Evolutionary conservation across 2,888 invertebrate genomes (phyloP), one percentile per base, ranked within the genome.

Genomic region (Cacoxenus indagator): DNA sequence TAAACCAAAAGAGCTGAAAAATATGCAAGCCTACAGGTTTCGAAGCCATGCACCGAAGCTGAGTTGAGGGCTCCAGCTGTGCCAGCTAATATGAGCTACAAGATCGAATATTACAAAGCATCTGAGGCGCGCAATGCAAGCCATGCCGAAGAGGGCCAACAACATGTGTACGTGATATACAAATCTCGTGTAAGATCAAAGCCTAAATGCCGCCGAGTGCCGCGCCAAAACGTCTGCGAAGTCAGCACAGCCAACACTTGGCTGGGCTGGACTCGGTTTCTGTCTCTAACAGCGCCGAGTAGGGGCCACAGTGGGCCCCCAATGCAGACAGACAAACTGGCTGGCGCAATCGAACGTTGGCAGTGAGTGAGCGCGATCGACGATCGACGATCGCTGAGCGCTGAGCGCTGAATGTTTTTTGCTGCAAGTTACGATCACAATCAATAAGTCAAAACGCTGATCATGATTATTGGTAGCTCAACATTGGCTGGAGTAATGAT

Each of bases 171-270:
- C 75, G 75, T 75, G 75, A 71, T 75, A 68, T 71, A 70, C 71
- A 73, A 68, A 74, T 64, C 65, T 57, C 67, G 75, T 75, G 73
- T 69, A 77, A 85, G 85, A 85, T 85, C 85, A 85, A 85, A 85
- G 85, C 79, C 69, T 71, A 74, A 70, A 73, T 73, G 82, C 85
- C 85, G 84, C 70, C 76, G 67, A 66, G 57, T 11, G 75, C 55
- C 82, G 85, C 85, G 85, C 85, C 85, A 85, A 82, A 84, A 84
- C 81, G 85, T 85, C 85, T 85, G 84, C 82, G 78, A 81, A 78
- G 76, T 75, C 71, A 22, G 22, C 17, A 51, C 17, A 17, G 8
- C n/a, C 14, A 31, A 17, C 24, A 37, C 17, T 62, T 14, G 1
- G 27, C 29, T 62, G 62, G 26, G 29, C 37, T n/a, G 64, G 46